Evolutionary conservation across 2,113 vertebrate genomes (phyloP).

Genomic region (Gambusia affinis): DNA sequence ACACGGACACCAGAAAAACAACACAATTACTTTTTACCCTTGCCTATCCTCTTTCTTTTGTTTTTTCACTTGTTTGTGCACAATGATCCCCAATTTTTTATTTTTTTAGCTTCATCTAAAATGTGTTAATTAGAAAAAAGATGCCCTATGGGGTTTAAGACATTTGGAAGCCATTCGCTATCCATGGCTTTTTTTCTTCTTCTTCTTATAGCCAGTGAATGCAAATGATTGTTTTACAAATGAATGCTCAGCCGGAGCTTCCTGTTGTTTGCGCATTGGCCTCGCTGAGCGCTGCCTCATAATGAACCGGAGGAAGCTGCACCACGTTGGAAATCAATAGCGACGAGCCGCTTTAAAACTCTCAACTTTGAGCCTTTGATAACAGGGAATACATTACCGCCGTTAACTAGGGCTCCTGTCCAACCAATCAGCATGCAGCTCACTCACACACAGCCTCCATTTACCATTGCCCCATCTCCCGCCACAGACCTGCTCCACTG

Average conservation of each 20-base stretch:
- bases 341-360: slow-evolving; percentile 70
- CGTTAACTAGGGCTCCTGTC: slow-evolving; percentile 55
- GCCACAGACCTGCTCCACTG: slow-evolving; percentile 27
- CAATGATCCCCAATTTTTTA: slow-evolving; percentile 35
- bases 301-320: slow-evolving; percentile 69
- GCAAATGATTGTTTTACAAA: slow-evolving; percentile 60
- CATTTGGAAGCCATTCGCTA: slow-evolving; percentile 62
- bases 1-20: slow-evolving; percentile 31
- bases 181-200: slow-evolving; percentile 21
- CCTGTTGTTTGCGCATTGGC: slow-evolving; percentile 53
- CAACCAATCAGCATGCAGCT: slow-evolving; percentile 61
- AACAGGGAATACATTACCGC: slow-evolving; percentile 63
- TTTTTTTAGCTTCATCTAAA: slow-evolving; percentile 59
- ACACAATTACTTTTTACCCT: slow-evolving; percentile 37
- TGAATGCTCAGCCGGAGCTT: slow-evolving; percentile 26
- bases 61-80: slow-evolving; percentile 3
- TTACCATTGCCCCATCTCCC: slow-evolving; percentile 3
- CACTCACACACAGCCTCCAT: slow-evolving; percentile 49
- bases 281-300: slow-evolving; percentile 54
- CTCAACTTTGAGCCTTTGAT: slow-evolving; percentile 74
- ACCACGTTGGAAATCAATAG: slow-evolving; percentile 71
- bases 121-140: slow-evolving; percentile 57
- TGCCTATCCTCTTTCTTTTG: background rate
- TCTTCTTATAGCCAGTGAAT: slow-evolving; percentile 45
- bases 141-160: slow-evolving; percentile 33